Evolutionary conservation across 2,797 vertebrate genomes (phyloP).

Genomic region (Anguilla obscura): DNA sequence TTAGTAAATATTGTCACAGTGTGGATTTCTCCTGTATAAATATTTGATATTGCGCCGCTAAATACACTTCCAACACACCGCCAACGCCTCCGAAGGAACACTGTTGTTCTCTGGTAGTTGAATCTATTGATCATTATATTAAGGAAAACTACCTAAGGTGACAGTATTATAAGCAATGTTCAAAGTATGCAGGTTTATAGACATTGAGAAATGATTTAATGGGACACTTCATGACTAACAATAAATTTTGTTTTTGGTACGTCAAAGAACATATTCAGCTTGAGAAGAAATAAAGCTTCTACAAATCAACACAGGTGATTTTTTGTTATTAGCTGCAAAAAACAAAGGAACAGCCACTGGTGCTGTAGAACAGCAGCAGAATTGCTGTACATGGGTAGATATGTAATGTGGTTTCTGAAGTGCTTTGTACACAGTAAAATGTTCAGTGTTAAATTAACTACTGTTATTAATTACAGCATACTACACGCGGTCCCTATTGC

Average conservation of each 20-base stretch:
- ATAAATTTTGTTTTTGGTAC: neutral
- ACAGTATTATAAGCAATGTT: neutral
- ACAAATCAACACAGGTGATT: neutral
- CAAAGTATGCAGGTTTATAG: neutral
- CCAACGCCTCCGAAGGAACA: neutral
- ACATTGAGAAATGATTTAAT: neutral
- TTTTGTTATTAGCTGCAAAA: neutral
- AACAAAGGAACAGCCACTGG: neutral
- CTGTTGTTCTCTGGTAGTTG: neutral
- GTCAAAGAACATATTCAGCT: neutral
- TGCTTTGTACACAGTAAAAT: neutral
- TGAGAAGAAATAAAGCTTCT: neutral
- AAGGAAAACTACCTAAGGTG: neutral
- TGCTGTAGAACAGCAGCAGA: neutral
- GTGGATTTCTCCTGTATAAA: constrained; percentile 49
- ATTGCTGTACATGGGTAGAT: neutral
- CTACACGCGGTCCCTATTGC: too few species aligned
- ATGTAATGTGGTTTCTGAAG: neutral
- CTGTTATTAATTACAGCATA: too few species aligned
- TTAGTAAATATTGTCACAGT: constrained; percentile 42
- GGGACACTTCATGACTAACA: neutral
- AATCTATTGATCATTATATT: neutral
- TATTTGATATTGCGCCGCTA: constrained; percentile 54
- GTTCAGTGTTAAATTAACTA: too few species aligned
- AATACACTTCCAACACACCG: constrained; percentile 48